A percentile compares a stretch with the other conserved stretches of the same genome.
phyloP scores from a whole-genome alignment of 2,113 vertebrate species.

The Crotalus horridus region DNA sequence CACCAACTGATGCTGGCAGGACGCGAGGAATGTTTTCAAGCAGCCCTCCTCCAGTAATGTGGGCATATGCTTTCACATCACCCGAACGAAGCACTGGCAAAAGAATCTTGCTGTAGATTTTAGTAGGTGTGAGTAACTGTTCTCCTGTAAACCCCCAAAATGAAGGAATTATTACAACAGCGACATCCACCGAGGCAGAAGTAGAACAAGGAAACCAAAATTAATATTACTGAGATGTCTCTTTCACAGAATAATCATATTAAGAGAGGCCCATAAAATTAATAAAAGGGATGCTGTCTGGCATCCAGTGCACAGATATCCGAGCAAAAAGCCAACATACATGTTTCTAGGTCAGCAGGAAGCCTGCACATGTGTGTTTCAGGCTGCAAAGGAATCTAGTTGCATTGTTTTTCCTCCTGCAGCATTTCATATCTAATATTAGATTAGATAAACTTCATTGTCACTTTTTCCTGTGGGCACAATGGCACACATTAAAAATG shows the following conservation, averaged over 20 bases:
- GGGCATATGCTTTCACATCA: constrained; percentile 86
- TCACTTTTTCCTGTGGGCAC: no score
- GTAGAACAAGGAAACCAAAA: not conserved
- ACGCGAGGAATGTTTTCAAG: constrained; percentile 94
- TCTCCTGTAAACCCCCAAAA: constrained; percentile 71
- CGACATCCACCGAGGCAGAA: not conserved
- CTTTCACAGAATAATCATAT: not conserved
- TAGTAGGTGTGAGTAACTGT: constrained; percentile 87
- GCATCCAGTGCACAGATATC: not conserved
- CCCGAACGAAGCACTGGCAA: constrained; percentile 83
- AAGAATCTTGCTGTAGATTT: constrained; percentile 87
- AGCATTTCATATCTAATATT: not conserved
- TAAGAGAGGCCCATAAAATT: not conserved
- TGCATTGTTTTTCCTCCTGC: not conserved
- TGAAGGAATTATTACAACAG: not conserved
- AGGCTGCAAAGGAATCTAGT: not conserved
- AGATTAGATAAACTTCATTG: no score
- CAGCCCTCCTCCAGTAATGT: constrained; percentile 94
- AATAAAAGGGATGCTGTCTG: not conserved
- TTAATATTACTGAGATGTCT: not conserved
- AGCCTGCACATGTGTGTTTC: not conserved
- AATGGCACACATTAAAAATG: no score
- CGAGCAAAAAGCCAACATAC: not conserved
- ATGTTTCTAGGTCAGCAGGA: not conserved
- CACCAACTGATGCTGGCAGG: constrained; percentile 78